Percentiles rank a stretch among this genome's conserved stretches.
Conservation (phyloP, 2,113 vertebrate genomes). For the Heterotilapia buettikoferi region DNA sequence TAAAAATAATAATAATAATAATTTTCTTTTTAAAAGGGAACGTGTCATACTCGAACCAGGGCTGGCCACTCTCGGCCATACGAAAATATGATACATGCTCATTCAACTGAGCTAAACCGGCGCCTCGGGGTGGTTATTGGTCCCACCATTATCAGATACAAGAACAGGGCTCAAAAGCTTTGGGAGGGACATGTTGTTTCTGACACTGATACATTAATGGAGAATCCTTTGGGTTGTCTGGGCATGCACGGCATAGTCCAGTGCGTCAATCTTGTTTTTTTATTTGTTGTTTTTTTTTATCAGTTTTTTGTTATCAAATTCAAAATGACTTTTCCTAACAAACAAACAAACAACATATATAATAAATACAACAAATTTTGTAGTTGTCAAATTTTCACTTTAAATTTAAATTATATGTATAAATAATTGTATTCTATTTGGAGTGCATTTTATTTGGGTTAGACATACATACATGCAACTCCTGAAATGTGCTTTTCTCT, state of each 20-base stretch:
- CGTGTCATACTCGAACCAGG: accelerated
- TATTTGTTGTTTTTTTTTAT: background rate
- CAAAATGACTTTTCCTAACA: background rate
- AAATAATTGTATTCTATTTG: background rate
- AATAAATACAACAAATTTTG: background rate
- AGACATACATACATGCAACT: background rate
- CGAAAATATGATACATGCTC: background rate
- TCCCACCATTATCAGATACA: background rate
- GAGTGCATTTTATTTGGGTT: background rate
- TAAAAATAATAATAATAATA: background rate
- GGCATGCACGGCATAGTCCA: accelerated
- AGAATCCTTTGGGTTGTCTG: background rate
- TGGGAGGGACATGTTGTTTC: background rate
- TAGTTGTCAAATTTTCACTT: background rate
- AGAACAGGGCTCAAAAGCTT: background rate
- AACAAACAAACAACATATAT: background rate
- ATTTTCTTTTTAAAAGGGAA: background rate
- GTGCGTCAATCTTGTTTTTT: background rate
- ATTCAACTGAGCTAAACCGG: accelerated
- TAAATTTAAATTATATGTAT: background rate
- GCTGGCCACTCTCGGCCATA: background rate
- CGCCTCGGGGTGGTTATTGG: background rate
- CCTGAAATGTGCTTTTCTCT: background rate
- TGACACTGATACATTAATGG: background rate
- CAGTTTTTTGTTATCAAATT: background rate